phyloP scores from a whole-genome alignment of 2,888 invertebrate species.

The Lepidocyrtinus sp. region DNA sequence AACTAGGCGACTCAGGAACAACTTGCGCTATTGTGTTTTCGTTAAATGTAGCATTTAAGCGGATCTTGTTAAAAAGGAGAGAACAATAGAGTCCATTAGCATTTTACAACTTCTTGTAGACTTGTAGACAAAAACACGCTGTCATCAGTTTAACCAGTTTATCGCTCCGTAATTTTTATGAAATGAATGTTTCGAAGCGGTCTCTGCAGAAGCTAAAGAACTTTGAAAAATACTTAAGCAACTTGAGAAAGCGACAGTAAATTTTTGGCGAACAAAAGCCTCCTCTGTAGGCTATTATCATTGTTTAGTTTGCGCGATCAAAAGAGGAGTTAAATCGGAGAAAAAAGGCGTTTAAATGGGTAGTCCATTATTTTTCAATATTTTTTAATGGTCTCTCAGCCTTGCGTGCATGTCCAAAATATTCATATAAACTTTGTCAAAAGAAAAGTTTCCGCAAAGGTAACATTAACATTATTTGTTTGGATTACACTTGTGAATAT shows the following conservation, averaged over 20 bases:
- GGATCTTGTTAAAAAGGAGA: conserved; percentile 42
- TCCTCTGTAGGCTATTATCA: background rate
- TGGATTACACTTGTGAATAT: no score
- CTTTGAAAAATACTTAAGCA: no score
- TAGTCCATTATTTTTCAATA: background rate
- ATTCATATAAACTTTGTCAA: no score
- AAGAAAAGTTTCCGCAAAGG: no score
- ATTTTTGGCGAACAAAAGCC: conserved; percentile 44
- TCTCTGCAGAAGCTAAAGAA: background rate
- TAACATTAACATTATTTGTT: no score
- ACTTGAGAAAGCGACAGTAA: conserved; percentile 26
- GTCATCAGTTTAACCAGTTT: conserved; percentile 51
- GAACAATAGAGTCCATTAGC: conserved; percentile 57
- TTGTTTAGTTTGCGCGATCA: conserved; percentile 31
- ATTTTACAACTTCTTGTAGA: conserved; percentile 50
- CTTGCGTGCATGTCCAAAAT: no score
- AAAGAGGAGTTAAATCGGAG: conserved; percentile 19
- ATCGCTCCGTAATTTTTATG: conserved; percentile 7
- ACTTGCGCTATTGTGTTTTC: conserved; percentile 2
- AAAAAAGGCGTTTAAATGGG: conserved; percentile 23
- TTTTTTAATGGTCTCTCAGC: conserved; percentile 7
- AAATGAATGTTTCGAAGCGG: background rate
- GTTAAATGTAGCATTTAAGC: conserved; percentile 32
- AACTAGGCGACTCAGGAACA: no score
- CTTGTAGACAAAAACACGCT: conserved; percentile 37